These are phyloP conservation scores for Ibidorhyncha struthersii DNA, from an alignment of 2,113 vertebrate genomes.

Conservation along the genomic window DNA sequence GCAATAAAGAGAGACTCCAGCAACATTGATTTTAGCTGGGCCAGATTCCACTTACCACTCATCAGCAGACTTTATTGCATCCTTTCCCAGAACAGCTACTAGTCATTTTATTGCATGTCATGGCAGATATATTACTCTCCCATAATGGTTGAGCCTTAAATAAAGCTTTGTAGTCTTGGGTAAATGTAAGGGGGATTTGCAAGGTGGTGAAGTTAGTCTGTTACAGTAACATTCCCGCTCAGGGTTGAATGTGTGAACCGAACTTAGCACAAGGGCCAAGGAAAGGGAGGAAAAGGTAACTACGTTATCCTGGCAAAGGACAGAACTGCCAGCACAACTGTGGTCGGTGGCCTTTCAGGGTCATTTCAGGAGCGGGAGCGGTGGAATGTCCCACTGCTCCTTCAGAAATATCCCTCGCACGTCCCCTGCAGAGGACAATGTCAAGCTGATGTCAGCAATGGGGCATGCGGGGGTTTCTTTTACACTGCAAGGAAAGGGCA, in stretches of 20 bases:
- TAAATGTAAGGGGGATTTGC: constrained; percentile 8
- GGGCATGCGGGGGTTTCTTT: constrained; percentile 12
- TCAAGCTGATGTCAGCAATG: constrained; percentile 48
- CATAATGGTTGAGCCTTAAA: constrained; percentile 58
- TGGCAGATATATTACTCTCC: constrained; percentile 57
- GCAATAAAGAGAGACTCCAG: constrained; percentile 66
- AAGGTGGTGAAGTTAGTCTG: constrained; percentile 40
- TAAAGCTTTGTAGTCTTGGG: constrained; percentile 53
- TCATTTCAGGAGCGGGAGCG: constrained; percentile 17
- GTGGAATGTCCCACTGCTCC: constrained; percentile 46
- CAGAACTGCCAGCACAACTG: background rate
- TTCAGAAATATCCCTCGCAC: constrained; percentile 46
- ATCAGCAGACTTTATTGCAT: constrained; percentile 68
- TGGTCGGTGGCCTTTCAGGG: background rate
- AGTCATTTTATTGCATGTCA: constrained; percentile 64
- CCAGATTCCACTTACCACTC: constrained; percentile 68
- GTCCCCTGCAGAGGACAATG: constrained; percentile 38
- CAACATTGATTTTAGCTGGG: constrained; percentile 67
- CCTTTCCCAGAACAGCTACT: constrained; percentile 71
- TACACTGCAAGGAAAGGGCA: constrained; percentile 37
- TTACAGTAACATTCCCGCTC: background rate
- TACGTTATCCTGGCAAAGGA: background rate
- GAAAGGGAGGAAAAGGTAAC: background rate
- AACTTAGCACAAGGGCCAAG: background rate
- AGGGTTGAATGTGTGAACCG: background rate